Conservation (phyloP, 1,140 invertebrate species). For the Drosophila littoralis region DNA sequence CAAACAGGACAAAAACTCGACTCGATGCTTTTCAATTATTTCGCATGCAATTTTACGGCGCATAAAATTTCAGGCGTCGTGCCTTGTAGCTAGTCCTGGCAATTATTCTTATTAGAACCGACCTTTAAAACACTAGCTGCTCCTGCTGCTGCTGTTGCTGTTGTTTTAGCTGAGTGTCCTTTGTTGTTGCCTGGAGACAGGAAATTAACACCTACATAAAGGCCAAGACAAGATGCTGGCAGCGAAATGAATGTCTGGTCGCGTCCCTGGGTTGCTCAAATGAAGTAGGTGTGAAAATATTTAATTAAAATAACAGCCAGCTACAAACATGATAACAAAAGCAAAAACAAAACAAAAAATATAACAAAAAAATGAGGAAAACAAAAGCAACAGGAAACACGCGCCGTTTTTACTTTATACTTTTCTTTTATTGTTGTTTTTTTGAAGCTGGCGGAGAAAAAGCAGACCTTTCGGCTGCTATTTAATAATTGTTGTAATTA, state of each 20-base stretch:
- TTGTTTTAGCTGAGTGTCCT: constrained; percentile 5
- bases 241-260: constrained; percentile 27
- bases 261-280: constrained; percentile 40
- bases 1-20: constrained; percentile 49
- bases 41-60: constrained; percentile 76
- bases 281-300: constrained; percentile 82
- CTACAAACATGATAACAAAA: constrained; percentile 50
- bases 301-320: constrained; percentile 82
- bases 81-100: constrained; percentile 69
- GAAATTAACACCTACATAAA: constrained; percentile 75
- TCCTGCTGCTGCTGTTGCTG: constrained; percentile 22
- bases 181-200: constrained; percentile 51
- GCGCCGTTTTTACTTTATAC: constrained; percentile 19
- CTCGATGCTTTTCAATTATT: constrained; percentile 80
- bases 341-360: not conserved
- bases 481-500: constrained; percentile 83
- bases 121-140: constrained; percentile 35
- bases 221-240: constrained; percentile 20
- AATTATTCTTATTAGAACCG: constrained; percentile 76
- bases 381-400: constrained; percentile 48
- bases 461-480: constrained; percentile 58
- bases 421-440: constrained; percentile 20
- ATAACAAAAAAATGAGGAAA: constrained; percentile 9
- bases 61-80: constrained; percentile 63
- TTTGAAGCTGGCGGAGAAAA: constrained; percentile 5